Evolutionary conservation across 1,140 invertebrate genomes (phyloP), one percentile per base, ranked within the genome.

Genomic region (Schmidtea mediterranea): DNA sequence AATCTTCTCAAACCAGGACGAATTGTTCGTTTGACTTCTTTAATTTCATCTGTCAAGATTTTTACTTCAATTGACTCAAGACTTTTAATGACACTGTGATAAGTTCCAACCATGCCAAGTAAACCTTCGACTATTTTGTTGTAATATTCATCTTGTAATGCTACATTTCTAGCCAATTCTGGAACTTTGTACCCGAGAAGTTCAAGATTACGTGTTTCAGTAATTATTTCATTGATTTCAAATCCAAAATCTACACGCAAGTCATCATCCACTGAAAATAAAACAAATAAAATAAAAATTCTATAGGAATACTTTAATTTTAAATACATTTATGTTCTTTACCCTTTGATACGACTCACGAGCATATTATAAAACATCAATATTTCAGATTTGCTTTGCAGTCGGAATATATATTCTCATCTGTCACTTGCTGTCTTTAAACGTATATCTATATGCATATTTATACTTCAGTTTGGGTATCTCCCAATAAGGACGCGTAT

Each of bases 1-100:
- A 82, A 74, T 23, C 80, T 71, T 5, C 74, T 76, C 0, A 78
- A 60, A 6, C 80, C 81, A 21, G 79, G 77, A 49, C 78, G 72
- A 46, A 87, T 76, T 38, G 75, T 71, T 19, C 75, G 71, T 56
- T 82, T 77, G 39, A 80, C 71, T 36, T 79, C 73, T 56, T 72
- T 65, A 2, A 83, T 69, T 52, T 75, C 73, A 22, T 62, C 59
- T 23, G 61, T 59, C 36, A 68, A 49, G 16, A 68, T 49, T 18
- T 55, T 48, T 49, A 53, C 52, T 59, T 68, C 63, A 48, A 62
- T 61, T 48, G 58, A 51, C 46, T 66, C 60, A 9, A 67, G 54
- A 22, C 58, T 60, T 8, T 54, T 55, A 39, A 67, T 52, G 18
- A 66, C 50, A 19, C 49, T 51, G 53, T 66, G 61, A 51, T 65